Percentiles rank a stretch among this genome's conserved stretches.
Evolutionary conservation across 2,888 invertebrate species (phyloP).

Genomic region (Ormyrus pomaceus): DNA sequence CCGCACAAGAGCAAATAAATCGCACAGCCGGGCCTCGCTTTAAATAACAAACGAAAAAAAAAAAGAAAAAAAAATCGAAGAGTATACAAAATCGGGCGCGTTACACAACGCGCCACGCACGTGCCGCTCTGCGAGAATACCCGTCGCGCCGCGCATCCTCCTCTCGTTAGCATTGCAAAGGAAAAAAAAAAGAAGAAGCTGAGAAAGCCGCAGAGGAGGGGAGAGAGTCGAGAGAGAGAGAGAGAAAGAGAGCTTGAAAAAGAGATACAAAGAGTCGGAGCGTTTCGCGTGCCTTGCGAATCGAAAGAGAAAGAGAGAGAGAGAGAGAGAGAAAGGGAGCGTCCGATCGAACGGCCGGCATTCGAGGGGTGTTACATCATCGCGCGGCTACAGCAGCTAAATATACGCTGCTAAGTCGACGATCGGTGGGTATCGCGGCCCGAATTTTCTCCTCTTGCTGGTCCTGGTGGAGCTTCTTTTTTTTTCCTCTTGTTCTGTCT

Average conservation of each 20-base stretch:
- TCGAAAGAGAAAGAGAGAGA: background rate
- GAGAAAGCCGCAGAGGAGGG: background rate
- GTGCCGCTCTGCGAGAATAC: background rate
- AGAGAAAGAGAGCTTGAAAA: background rate
- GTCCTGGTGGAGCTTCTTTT: background rate
- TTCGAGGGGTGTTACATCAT: conserved; percentile 36
- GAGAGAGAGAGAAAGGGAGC: background rate
- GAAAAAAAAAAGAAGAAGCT: background rate
- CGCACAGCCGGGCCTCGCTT: background rate
- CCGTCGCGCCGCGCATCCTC: background rate
- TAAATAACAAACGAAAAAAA: too few relatives aligned
- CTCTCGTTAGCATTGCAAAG: conserved; percentile 26
- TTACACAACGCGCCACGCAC: conserved; percentile 3
- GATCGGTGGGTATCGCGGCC: background rate
- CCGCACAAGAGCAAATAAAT: background rate
- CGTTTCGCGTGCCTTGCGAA: too few relatives aligned
- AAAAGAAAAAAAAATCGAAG: too few relatives aligned
- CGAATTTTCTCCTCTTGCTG: conserved; percentile 11
- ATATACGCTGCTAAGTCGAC: conserved; percentile 4
- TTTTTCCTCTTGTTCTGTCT: conserved; percentile 23
- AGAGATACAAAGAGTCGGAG: background rate
- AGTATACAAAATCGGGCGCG: background rate
- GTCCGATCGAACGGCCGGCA: background rate
- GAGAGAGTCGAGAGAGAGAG: background rate
- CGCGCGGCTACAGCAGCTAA: background rate